Evolutionary conservation across 2,888 invertebrate genomes (phyloP), one percentile per base, ranked within the genome.

Genomic region (Dicyrtomina minuta): DNA sequence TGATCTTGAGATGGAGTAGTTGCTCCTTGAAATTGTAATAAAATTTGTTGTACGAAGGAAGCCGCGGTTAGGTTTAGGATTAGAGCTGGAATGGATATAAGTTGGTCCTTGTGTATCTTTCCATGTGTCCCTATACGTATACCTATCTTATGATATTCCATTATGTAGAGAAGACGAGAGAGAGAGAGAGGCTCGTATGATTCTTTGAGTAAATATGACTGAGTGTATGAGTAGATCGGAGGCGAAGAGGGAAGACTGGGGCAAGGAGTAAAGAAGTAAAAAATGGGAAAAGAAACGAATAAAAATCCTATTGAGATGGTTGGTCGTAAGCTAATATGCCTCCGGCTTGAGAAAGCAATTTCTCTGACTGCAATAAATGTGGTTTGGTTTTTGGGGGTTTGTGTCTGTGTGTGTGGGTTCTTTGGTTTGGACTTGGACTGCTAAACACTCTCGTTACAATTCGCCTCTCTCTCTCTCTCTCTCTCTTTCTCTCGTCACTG

Each of bases 151-250:
- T n/a, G n/a, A n/a, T n/a, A 33, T 33, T 33, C 3, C 33, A 33
- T 33, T 33, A 33, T 33, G 33, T 33, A 33, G 33, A 33, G 33
- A 33, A 33, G 33, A 33, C 4, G 24, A 17, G 56, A 17, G 1
- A 22, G 51, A 22, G 20, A 58, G n/a, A 56, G 58, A 33, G 33
- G 49, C 49, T 65, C 64, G 53, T 53, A 70, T 76, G 76, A 76
- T 76, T 76, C 74, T 72, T 73, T 72, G 61, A 64, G 76, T 71
- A 76, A 76, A 76, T 74, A 76, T 62, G 64, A 58, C 44, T 59
- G 66, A 68, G 70, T 33, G 33, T 33, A 33, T 33, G 33, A 5
- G 33, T 8, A 33, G 33, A 8, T 3, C n/a, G n/a, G 33, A 33
- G 33, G 20, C 17, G 2, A 12, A 51, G 51, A 51, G 51, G 39